These are phyloP conservation scores for Mormyrus iriodes DNA, from an alignment of 2,113 vertebrate species.

Conservation along the genomic window DNA sequence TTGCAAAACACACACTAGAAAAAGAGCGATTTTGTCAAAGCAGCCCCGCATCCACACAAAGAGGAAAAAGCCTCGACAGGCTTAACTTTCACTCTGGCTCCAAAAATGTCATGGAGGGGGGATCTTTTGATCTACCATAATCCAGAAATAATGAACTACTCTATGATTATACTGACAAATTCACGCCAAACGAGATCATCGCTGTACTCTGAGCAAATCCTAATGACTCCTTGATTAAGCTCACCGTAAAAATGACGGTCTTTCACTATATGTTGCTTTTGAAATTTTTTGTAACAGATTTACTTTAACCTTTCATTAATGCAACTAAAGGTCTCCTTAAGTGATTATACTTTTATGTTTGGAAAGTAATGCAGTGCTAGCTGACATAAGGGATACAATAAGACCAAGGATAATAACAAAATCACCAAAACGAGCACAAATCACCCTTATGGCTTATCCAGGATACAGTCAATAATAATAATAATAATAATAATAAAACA, in stretches of 20 bases:
- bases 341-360: not conserved
- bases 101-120: not conserved
- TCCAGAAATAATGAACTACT: not conserved
- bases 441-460: not conserved
- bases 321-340: not conserved
- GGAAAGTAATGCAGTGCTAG: not conserved
- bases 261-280: not conserved
- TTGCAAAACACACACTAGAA: not conserved
- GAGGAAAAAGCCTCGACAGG: not conserved
- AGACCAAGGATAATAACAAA: not conserved
- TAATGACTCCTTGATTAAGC: not conserved
- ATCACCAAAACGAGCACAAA: not conserved
- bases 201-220: not conserved
- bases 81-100: constrained; percentile 5
- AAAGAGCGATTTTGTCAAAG: not conserved
- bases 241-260: not conserved
- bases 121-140: not conserved
- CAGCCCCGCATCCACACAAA: not conserved
- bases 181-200: not conserved
- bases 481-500: not conserved
- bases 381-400: not conserved
- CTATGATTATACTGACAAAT: not conserved
- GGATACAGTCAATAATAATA: not conserved
- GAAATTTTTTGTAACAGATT: not conserved
- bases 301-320: not conserved